Evolutionary conservation across 2,797 vertebrate species (phyloP).

Genomic region (Gastrophryne carolinensis): DNA sequence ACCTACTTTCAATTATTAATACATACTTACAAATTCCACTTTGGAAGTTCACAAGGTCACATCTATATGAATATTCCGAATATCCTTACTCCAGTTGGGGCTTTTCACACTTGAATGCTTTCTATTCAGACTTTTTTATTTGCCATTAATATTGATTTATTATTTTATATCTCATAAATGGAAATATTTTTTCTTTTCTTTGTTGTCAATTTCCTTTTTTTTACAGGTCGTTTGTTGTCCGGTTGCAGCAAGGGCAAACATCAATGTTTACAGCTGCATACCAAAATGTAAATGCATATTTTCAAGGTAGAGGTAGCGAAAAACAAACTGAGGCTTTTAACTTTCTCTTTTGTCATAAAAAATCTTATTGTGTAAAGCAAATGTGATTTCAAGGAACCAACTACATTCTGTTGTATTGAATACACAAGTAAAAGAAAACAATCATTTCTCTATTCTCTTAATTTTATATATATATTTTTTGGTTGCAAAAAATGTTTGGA

Average conservation of each 20-base stretch:
- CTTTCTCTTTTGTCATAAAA: background rate
- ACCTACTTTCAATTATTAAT: conserved; percentile 50
- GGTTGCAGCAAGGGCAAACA: conserved; percentile 1
- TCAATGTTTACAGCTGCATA: background rate
- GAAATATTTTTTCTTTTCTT: conserved; percentile 36
- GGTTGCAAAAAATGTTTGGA: too few species aligned
- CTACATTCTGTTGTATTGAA: too few species aligned
- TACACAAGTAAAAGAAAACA: too few species aligned
- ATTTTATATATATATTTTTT: too few species aligned
- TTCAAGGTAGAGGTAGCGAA: background rate
- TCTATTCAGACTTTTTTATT: conserved; percentile 46
- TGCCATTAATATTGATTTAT: conserved; percentile 53
- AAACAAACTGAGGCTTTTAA: background rate
- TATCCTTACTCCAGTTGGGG: conserved; percentile 34
- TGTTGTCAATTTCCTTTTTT: conserved; percentile 24
- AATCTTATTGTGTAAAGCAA: too few species aligned
- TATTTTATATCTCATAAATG: conserved; percentile 31
- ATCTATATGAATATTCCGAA: conserved; percentile 46
- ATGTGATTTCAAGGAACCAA: too few species aligned
- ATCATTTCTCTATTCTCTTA: too few species aligned
- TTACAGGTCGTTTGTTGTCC: background rate
- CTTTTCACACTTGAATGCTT: conserved; percentile 40
- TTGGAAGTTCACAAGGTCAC: conserved; percentile 45
- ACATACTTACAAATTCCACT: conserved; percentile 32
- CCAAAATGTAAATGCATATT: conserved; percentile 10